Evolutionary conservation across 2,113 vertebrate genomes (phyloP).

Genomic region (Trinectes maculatus): DNA sequence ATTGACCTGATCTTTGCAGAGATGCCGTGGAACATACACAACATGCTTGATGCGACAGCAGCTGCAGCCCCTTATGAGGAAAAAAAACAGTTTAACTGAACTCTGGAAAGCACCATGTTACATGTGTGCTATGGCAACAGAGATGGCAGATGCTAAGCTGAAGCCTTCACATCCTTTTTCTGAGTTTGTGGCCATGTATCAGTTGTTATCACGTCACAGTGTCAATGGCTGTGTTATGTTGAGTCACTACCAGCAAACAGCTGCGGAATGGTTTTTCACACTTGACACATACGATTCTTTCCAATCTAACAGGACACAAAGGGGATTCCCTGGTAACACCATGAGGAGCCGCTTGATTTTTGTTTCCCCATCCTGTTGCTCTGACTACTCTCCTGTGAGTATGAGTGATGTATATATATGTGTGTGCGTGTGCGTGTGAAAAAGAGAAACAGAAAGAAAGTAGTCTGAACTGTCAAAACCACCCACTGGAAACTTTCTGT

Average conservation of each 20-base stretch:
- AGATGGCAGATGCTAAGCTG: conserved; percentile 51
- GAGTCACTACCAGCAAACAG: conserved; percentile 56
- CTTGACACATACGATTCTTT: conserved; percentile 41
- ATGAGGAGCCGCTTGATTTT: conserved; percentile 25
- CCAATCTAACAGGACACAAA: conserved; percentile 41
- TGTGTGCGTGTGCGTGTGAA: not conserved
- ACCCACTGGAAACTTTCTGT: conserved; percentile 58
- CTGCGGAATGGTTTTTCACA: conserved; percentile 44
- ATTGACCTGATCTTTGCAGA: conserved; percentile 38
- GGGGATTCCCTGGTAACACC: conserved; percentile 58
- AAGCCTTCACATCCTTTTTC: conserved; percentile 27
- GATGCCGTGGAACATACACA: not conserved
- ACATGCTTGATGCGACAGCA: conserved; percentile 38
- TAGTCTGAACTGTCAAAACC: conserved; percentile 34
- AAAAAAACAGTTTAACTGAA: conserved; percentile 33
- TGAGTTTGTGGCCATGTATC: conserved; percentile 25
- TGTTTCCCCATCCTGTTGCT: conserved; percentile 30
- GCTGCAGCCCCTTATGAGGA: conserved; percentile 38
- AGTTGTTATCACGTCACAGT: conserved; percentile 26
- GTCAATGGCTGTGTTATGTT: conserved; percentile 45
- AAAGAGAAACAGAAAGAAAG: not conserved
- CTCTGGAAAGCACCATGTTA: conserved; percentile 40
- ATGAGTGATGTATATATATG: not conserved
- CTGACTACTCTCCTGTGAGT: conserved; percentile 14
- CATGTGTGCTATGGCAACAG: conserved; percentile 59